Percentiles rank a stretch among this genome's conserved stretches.
phyloP scores from a whole-genome alignment of 1,140 invertebrate genomes.

The Chelonus insularis region DNA sequence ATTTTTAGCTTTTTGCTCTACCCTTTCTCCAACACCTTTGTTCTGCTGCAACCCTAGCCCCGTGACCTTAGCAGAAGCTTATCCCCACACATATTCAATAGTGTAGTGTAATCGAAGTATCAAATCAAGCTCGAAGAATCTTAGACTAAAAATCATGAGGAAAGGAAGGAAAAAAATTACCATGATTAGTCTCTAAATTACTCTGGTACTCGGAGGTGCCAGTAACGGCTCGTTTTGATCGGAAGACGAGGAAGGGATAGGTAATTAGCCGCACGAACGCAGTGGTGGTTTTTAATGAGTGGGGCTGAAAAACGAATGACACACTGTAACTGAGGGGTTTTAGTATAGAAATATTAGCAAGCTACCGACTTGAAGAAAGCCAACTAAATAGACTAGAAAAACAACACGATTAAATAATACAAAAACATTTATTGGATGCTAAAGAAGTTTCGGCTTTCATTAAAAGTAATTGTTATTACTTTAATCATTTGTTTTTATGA shows the following conservation, averaged over 20 bases:
- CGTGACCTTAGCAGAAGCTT: neutral
- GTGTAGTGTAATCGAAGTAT: constrained; percentile 23
- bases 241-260: constrained; percentile 29
- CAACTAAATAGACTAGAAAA: neutral
- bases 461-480: too few species aligned
- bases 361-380: neutral
- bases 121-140: constrained; percentile 27
- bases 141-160: neutral
- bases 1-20: too few species aligned
- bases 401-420: neutral
- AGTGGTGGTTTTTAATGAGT: constrained; percentile 26
- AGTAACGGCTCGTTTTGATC: constrained; percentile 32
- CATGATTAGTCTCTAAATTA: constrained; percentile 31
- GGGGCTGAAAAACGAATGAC: constrained; percentile 26
- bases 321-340: neutral
- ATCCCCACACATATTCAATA: constrained; percentile 19
- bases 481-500: too few species aligned
- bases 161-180: constrained; percentile 23
- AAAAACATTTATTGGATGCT: too few species aligned
- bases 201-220: constrained; percentile 29
- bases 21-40: too few species aligned
- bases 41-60: too few species aligned
- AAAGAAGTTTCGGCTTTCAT: too few species aligned
- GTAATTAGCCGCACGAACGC: constrained; percentile 36
- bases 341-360: neutral